Percentiles rank a stretch among this genome's conserved stretches.
phyloP scores from a whole-genome alignment of 2,888 invertebrate species.

The Drosophila demipolita region DNA sequence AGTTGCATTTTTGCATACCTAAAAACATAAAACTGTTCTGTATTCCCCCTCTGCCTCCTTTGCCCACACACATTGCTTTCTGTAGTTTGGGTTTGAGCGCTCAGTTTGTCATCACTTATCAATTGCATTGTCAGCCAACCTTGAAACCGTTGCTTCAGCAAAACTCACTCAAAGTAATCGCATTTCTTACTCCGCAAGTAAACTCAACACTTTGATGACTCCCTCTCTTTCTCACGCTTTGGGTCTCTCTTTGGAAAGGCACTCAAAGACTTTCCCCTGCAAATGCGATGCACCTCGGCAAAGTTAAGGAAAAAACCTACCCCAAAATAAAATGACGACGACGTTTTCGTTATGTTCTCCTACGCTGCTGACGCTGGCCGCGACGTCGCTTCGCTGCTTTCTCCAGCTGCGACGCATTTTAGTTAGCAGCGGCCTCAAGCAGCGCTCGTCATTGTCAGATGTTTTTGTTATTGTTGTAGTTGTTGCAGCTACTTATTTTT shows the following conservation, averaged over 20 bases:
- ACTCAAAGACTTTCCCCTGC: slow-evolving; percentile 54
- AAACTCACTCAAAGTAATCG: slow-evolving; percentile 44
- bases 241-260: slow-evolving; percentile 15
- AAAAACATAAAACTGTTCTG: background rate
- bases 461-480: slow-evolving; percentile 46
- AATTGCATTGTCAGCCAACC: slow-evolving; percentile 42
- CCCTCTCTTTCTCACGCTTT: background rate
- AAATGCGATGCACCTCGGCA: slow-evolving; percentile 12
- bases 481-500: slow-evolving; percentile 70
- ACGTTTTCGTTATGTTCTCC: slow-evolving; percentile 62
- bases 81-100: background rate
- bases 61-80: background rate
- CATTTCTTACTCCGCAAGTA: slow-evolving; percentile 30
- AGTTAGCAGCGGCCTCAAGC: slow-evolving; percentile 73
- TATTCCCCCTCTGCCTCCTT: background rate
- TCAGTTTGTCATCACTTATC: slow-evolving; percentile 28
- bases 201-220: background rate
- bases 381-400: slow-evolving; percentile 49
- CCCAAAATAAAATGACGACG: slow-evolving; percentile 29
- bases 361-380: slow-evolving; percentile 53
- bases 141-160: slow-evolving; percentile 32
- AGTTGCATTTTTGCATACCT: background rate
- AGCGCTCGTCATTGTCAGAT: slow-evolving; percentile 61
- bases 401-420: slow-evolving; percentile 66
- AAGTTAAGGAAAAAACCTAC: slow-evolving; percentile 67